Conservation (phyloP, 1,140 invertebrate genomes). For the Bicyclus anynana region DNA sequence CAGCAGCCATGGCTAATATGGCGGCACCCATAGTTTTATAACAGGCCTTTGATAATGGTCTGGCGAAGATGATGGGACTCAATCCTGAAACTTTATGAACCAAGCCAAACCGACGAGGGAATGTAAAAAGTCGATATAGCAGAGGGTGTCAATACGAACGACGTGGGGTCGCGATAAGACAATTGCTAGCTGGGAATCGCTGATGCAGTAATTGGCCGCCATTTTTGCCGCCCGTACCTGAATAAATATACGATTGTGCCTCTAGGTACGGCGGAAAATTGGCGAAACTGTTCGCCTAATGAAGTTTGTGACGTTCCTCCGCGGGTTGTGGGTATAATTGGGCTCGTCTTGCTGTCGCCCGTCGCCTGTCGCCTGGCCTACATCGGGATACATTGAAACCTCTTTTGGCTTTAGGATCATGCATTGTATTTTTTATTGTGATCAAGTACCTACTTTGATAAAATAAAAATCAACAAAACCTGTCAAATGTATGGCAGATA, state of each 20-base stretch:
- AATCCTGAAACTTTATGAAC: too few species aligned
- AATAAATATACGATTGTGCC: slow-evolving; percentile 13
- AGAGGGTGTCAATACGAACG: slow-evolving; percentile 3
- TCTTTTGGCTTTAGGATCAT: too few species aligned
- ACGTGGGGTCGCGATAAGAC: not conserved
- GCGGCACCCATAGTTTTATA: too few species aligned
- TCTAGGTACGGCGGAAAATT: not conserved
- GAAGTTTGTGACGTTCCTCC: not conserved
- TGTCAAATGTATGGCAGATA: too few species aligned
- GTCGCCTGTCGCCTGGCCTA: not conserved
- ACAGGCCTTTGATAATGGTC: too few species aligned
- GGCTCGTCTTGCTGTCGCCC: not conserved
- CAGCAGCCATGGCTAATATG: too few species aligned
- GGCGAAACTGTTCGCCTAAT: slow-evolving; percentile 8
- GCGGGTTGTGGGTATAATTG: not conserved
- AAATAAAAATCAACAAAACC: too few species aligned
- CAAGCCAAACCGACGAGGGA: too few species aligned
- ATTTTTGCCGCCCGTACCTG: slow-evolving; percentile 6
- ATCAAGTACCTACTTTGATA: too few species aligned
- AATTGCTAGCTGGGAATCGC: slow-evolving; percentile 11
- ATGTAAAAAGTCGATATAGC: not conserved
- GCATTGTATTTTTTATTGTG: too few species aligned
- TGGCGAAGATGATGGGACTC: too few species aligned
- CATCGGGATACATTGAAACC: not conserved
- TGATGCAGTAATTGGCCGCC: slow-evolving; percentile 20